These are phyloP conservation scores for Amaurobius ferox DNA, from an alignment of 2,888 invertebrate species.

Conservation along the genomic window DNA sequence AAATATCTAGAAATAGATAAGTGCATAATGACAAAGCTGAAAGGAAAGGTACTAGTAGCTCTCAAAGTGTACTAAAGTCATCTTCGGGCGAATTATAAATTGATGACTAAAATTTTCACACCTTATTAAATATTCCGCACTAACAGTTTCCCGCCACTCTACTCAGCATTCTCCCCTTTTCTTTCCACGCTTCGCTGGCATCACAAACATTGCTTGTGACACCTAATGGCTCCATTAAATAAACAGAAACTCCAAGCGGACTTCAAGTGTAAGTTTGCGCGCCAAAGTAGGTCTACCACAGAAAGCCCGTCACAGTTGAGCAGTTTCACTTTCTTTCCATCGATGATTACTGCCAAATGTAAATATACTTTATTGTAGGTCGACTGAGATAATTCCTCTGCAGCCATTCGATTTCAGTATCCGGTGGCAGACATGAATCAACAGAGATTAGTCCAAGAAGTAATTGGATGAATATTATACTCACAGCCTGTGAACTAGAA, in stretches of 20 bases:
- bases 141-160: neutral
- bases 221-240: neutral
- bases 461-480: neutral
- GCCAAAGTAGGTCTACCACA: neutral
- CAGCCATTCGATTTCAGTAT: neutral
- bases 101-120: too few relatives aligned
- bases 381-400: neutral
- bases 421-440: neutral
- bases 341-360: neutral
- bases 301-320: neutral
- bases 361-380: neutral
- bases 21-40: too few relatives aligned
- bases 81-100: too few relatives aligned
- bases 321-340: neutral
- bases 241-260: neutral
- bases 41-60: too few relatives aligned
- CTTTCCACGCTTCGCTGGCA: neutral
- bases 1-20: too few relatives aligned
- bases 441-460: neutral
- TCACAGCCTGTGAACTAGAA: neutral
- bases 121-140: neutral
- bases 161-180: neutral
- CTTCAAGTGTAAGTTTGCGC: neutral
- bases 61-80: too few relatives aligned
- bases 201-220: neutral